A percentile compares a stretch with the other conserved stretches of the same genome.
Evolutionary conservation across 2,113 vertebrate species (phyloP).

Genomic region (Collichthys lucidus): DNA sequence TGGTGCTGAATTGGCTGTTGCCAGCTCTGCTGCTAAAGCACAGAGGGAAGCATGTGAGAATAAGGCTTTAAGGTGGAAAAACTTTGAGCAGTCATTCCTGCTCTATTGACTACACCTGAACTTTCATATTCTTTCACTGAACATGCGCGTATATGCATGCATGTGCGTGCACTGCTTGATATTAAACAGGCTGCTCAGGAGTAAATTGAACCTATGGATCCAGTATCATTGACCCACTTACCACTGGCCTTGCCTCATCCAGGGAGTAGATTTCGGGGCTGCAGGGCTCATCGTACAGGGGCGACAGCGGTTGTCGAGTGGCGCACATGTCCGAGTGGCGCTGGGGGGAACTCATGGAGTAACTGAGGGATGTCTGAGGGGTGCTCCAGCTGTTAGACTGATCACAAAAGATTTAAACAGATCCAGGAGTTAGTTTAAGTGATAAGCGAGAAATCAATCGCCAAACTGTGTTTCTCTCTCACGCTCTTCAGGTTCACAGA

Average conservation of each 20-base stretch:
- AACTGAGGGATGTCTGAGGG: slow-evolving; percentile 76
- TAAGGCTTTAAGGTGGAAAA: background rate
- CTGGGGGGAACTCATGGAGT: slow-evolving; percentile 71
- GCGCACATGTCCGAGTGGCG: slow-evolving; percentile 83
- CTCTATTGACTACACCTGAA: background rate
- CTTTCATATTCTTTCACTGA: background rate
- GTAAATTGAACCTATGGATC: slow-evolving; percentile 75
- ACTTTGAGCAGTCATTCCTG: background rate
- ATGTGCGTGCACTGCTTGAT: slow-evolving; percentile 43
- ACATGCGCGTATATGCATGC: background rate
- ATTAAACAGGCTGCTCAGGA: slow-evolving; percentile 37
- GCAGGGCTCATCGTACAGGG: slow-evolving; percentile 86
- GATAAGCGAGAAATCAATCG: background rate
- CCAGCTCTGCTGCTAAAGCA: slow-evolving; percentile 70
- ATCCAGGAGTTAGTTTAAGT: slow-evolving; percentile 31
- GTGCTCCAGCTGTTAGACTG: slow-evolving; percentile 86
- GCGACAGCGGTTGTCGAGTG: slow-evolving; percentile 83
- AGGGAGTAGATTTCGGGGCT: slow-evolving; percentile 81
- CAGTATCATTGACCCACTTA: slow-evolving; percentile 81
- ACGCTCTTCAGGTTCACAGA: slow-evolving; percentile 14
- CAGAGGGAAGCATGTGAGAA: background rate
- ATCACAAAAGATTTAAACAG: slow-evolving; percentile 48
- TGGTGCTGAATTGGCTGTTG: slow-evolving; percentile 51
- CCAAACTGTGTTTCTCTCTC: slow-evolving; percentile 10
- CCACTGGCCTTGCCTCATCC: slow-evolving; percentile 72